Conservation (phyloP, 2,888 invertebrate species). For the Acrobasis suavella region DNA sequence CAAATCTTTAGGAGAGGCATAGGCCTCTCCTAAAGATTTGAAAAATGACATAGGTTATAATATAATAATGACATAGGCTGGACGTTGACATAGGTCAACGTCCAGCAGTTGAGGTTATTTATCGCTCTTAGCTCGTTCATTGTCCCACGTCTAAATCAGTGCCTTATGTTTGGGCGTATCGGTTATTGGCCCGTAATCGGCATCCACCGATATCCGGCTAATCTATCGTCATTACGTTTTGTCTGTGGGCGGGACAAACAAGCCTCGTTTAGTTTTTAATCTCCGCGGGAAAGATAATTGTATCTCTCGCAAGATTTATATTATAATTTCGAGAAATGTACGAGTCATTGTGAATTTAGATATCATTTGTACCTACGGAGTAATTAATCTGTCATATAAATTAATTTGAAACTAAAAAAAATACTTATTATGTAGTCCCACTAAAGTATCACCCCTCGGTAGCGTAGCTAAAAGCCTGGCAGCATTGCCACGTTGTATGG, state of each 20-base stretch:
- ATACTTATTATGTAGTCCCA: too few relatives aligned
- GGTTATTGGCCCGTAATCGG: slow-evolving; percentile 48
- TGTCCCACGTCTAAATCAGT: slow-evolving; percentile 32
- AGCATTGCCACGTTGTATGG: too few relatives aligned
- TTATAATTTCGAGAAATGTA: slow-evolving; percentile 4
- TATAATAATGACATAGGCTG: too few relatives aligned
- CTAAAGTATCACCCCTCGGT: too few relatives aligned
- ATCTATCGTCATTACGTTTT: slow-evolving; percentile 64
- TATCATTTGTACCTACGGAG: not conserved
- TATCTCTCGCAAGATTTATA: slow-evolving; percentile 24
- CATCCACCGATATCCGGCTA: slow-evolving; percentile 68
- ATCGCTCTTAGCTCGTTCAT: slow-evolving; percentile 22
- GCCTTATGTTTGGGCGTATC: slow-evolving; percentile 60
- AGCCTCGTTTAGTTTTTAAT: slow-evolving; percentile 48
- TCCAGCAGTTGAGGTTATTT: not conserved
- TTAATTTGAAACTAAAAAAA: too few relatives aligned
- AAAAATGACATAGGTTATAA: too few relatives aligned
- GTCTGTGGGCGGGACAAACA: slow-evolving; percentile 60
- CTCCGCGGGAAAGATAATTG: slow-evolving; percentile 38
- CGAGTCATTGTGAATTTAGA: not conserved
- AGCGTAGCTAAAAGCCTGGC: too few relatives aligned
- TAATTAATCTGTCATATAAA: too few relatives aligned
- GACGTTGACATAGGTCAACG: too few relatives aligned
- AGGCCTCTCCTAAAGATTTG: too few relatives aligned
- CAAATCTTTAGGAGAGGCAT: too few relatives aligned